Base-by-base conservation (phyloP, 2,113 vertebrate genomes). In the Onychostoma macrolepis region DNA sequence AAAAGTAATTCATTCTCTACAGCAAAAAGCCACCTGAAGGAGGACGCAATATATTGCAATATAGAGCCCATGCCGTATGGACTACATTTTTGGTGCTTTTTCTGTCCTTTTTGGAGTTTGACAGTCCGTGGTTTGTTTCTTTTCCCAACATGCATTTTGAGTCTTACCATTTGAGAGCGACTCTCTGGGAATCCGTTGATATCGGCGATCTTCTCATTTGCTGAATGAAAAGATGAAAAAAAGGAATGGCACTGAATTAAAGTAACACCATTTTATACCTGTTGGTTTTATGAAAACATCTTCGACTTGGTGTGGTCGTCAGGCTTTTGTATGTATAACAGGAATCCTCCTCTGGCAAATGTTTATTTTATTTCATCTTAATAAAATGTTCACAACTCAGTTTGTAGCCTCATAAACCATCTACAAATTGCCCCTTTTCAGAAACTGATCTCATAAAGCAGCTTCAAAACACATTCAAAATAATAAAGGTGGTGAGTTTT, bases 101-200 rank as follows among this genome's bases (percentile, higher is more conserved):
- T 58, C 50, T 58, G 53, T 56, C 53, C 17, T 56, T 56, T 56
- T 56, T 56, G 17, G 67, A 71, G 67, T 36, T 67, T 21, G 8
- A 71, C 67, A 71, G 30, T 36, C 1, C 36, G 65, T 19, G 65
- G 3, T 71, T 33, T 67, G 28, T 67, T 33, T 33, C 28, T 67
- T 33, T 67, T 33, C 65, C 6, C 6, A 69, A 33, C 67, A 69
- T 1, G 7, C 30, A 72, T 41, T 72, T 71, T 24, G 82, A n/a
- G n/a, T 77, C 87, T 83, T 83, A 92, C 92, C 91, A 92, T 92
- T 41, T 92, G 89, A 85, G 92, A 85, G 43, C 75, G 86, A 82
- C 83, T 92, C 84, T 90, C 79, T 6, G 92, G 92, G 72, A 84
- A 89, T 48, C 86, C 91, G 56, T 92, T 90, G 85, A 92, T 92